These are phyloP conservation scores for Sebastiscus tertius DNA, from an alignment of 2,797 vertebrate genomes.

Conservation along the genomic window DNA sequence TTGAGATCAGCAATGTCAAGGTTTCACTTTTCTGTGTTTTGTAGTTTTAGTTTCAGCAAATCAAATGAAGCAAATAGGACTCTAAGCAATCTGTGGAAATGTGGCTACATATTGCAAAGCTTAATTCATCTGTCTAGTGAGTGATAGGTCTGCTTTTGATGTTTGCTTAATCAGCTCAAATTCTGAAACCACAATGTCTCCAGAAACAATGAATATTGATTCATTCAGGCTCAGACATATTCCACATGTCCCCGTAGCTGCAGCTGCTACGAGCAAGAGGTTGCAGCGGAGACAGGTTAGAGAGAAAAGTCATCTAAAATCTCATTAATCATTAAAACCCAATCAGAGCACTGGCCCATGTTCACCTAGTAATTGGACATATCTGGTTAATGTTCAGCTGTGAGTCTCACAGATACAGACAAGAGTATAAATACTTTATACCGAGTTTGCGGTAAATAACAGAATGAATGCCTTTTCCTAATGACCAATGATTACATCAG, in stretches of 20 bases:
- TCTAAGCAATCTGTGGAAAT: neutral
- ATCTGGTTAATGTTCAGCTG: slow-evolving; percentile 66
- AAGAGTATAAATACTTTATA: slow-evolving; percentile 65
- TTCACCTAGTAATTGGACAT: slow-evolving; percentile 64
- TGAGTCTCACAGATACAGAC: slow-evolving; percentile 48
- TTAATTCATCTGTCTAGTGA: neutral
- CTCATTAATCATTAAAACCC: slow-evolving; percentile 69
- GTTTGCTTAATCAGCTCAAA: slow-evolving; percentile 18
- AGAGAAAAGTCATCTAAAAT: slow-evolving; percentile 56
- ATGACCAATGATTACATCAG: slow-evolving; percentile 78
- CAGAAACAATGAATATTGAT: slow-evolving; percentile 21
- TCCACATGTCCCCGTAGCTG: slow-evolving; percentile 2
- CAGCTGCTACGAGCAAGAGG: slow-evolving; percentile 8
- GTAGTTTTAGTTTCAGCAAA: neutral
- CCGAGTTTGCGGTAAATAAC: slow-evolving; percentile 68
- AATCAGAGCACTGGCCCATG: slow-evolving; percentile 59
- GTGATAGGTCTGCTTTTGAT: neutral
- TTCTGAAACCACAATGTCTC: slow-evolving; percentile 1
- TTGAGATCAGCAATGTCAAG: neutral
- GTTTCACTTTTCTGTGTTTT: neutral
- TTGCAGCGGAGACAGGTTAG: slow-evolving; percentile 19
- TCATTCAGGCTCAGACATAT: neutral
- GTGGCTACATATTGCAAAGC: neutral
- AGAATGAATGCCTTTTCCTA: slow-evolving; percentile 73
- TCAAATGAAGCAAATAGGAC: neutral